phyloP scores from a whole-genome alignment of 1,140 invertebrate species.

The Drosophila lacteicornis region DNA sequence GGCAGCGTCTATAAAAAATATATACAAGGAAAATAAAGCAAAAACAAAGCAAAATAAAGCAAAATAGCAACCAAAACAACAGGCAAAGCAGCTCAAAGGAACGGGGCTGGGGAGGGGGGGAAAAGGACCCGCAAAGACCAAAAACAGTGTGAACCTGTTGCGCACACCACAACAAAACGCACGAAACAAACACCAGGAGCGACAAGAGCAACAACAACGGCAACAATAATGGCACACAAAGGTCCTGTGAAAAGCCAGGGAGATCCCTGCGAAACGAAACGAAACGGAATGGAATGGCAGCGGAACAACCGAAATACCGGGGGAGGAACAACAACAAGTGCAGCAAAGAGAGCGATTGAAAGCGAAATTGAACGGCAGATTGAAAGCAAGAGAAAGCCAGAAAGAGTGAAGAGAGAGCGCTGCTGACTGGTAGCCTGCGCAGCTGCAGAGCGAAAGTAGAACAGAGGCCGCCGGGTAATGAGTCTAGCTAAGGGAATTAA shows the following conservation, averaged over 20 bases:
- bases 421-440: constrained; percentile 22
- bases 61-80: constrained; percentile 53
- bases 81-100: constrained; percentile 51
- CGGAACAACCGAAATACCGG: constrained; percentile 9
- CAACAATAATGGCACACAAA: constrained; percentile 18
- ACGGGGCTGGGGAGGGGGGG: constrained; percentile 4
- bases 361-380: constrained; percentile 27
- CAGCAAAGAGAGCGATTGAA: constrained; percentile 38
- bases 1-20: constrained; percentile 19
- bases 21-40: constrained; percentile 33
- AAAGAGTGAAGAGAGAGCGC: constrained; percentile 20
- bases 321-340: constrained; percentile 14
- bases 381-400: constrained; percentile 34
- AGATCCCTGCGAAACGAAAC: constrained; percentile 23
- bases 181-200: constrained; percentile 53
- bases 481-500: too few relatives aligned
- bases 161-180: constrained; percentile 56
- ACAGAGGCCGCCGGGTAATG: constrained; percentile 2
- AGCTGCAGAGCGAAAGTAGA: constrained; percentile 35
- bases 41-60: constrained; percentile 27
- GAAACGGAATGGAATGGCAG: constrained; percentile 22
- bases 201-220: constrained; percentile 26
- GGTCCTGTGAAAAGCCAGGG: constrained; percentile 14
- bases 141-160: constrained; percentile 68
- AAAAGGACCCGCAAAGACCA: constrained; percentile 9